Conservation (phyloP, 2,797 vertebrate genomes). For the Sebastes itinus region DNA sequence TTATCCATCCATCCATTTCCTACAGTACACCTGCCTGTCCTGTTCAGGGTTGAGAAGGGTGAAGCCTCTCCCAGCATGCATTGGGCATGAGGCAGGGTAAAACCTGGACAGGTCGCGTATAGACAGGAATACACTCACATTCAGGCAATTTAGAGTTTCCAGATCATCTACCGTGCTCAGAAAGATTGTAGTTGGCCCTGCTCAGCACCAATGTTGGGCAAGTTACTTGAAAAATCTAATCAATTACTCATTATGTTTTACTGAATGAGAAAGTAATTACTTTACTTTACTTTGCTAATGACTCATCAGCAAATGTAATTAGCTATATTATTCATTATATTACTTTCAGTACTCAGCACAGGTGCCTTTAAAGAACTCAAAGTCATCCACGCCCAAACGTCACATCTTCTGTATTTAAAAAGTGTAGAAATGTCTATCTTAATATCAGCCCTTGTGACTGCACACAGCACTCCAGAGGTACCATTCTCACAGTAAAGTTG, state of each 20-base stretch:
- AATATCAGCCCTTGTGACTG: not conserved
- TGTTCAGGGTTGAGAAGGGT: constrained; percentile 3
- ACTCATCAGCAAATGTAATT: constrained; percentile 1
- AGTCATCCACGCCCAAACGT: not conserved
- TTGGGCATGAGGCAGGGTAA: not conserved
- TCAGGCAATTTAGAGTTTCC: constrained; percentile 26
- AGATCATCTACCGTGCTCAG: not conserved
- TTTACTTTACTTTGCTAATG: constrained; percentile 13
- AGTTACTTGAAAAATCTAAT: not conserved
- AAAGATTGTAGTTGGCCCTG: not conserved
- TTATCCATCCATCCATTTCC: constrained; percentile 22
- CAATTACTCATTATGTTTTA: constrained; percentile 11
- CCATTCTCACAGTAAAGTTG: not conserved
- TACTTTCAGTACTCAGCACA: not conserved
- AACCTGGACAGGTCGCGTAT: not conserved
- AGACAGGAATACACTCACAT: constrained; percentile 9
- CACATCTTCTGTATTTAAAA: not conserved
- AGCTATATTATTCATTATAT: not conserved
- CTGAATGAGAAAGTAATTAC: constrained; percentile 11
- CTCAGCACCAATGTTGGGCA: not conserved
- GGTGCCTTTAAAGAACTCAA: not conserved
- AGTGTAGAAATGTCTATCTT: not conserved
- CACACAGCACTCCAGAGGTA: not conserved
- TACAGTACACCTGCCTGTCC: constrained; percentile 2
- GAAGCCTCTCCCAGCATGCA: constrained; percentile 15